Conservation (phyloP, 2,888 invertebrate genomes). For the Ophion ventricosus region DNA sequence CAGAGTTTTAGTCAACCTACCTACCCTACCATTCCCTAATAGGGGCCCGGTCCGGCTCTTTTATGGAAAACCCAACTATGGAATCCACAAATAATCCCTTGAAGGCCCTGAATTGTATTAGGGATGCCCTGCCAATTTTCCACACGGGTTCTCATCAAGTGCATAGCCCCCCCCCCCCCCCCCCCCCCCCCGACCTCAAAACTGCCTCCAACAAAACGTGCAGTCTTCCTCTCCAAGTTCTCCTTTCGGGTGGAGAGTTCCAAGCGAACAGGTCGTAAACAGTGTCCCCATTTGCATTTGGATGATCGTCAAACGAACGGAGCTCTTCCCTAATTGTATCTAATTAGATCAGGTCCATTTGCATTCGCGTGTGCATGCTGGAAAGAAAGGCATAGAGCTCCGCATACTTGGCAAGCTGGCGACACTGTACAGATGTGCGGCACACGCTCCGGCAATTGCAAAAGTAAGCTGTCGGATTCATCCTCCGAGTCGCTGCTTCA, state of each 20-base stretch:
- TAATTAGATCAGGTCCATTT: constrained; percentile 55
- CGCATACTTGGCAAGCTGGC: not conserved
- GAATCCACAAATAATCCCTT: no score
- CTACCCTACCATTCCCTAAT: no score
- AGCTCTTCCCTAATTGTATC: constrained; percentile 55
- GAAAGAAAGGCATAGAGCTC: no score
- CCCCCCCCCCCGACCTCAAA: not conserved
- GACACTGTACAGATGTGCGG: constrained; percentile 26
- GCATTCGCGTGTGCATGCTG: constrained; percentile 37
- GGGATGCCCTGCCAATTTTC: no score
- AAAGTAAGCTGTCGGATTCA: constrained; percentile 16
- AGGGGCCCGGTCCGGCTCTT: no score
- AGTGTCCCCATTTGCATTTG: not conserved
- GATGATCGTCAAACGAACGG: not conserved
- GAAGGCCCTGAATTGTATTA: no score
- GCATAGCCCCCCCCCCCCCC: no score
- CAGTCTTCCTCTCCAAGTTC: not conserved
- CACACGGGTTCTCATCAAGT: no score
- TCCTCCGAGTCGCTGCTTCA: not conserved
- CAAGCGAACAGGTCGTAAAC: not conserved
- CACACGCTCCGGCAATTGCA: constrained; percentile 52
- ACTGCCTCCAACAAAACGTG: not conserved
- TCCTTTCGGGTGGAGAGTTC: not conserved
- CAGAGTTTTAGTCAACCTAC: no score
- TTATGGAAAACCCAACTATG: no score